Base-by-base conservation (phyloP, 1,140 invertebrate genomes). In the Zaprionus tsacasi region DNA sequence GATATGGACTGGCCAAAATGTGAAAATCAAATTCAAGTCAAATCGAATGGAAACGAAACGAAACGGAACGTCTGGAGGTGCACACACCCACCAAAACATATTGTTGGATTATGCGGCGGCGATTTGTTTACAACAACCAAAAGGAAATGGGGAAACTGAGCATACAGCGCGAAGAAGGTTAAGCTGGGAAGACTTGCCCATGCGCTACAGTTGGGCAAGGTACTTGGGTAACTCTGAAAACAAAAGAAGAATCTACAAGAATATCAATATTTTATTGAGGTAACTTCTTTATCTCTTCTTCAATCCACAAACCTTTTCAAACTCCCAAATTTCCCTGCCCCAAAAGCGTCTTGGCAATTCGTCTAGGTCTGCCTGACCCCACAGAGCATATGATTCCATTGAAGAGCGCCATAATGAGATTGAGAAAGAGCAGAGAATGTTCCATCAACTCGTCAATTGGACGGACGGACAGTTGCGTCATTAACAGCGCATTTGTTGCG, bases 41-140 rank as follows among this genome's bases (percentile, higher is more conserved):
- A 65, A 33, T 43, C 70, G 30, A 36, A 43, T 45, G 27, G 54
- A 74, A 74, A 68, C 27, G 45, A 21, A 79, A 74, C 57, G 52
- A 68, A 81, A 75, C 66, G 57, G 55, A 71, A 57, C 36, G 48
- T 55, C 43, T 59, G 15, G 40, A 7, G n/a, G 36, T 7, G 15
- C 15, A 40, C 25, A 40, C 67, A 60, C 60, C 54, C 60, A 71
- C 69, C 40, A 40, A 12, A 35, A 40, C 12, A 6, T 30, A 6
- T 30, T 30, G 27, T 64, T 66, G 65, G 59, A 38, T 64, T 50
- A 45, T 45, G 40, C 40, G 50, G 40, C 40, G 50, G 70, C 73
- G 40, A 69, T 78, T 85, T 85, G 82, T 85, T 85, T 85, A 85
- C 75, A 85, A 74, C 74, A 78, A 75, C 64, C 54, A 61, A 75